Evolutionary conservation across 2,888 invertebrate species (phyloP).

Genomic region (Ophioninae sp.): DNA sequence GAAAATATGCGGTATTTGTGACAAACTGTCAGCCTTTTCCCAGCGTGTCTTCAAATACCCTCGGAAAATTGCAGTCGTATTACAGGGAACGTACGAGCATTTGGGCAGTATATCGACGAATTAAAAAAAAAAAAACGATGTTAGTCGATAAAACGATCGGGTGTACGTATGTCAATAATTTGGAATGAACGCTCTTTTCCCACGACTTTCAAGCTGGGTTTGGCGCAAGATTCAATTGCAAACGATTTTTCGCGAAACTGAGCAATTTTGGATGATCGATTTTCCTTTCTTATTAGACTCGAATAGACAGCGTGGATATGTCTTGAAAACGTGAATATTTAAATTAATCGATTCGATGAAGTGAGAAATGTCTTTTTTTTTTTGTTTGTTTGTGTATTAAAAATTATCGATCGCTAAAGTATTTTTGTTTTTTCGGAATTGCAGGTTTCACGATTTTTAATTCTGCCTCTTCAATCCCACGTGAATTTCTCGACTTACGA

Average conservation of each 20-base stretch:
- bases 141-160: constrained; percentile 26
- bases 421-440: not conserved
- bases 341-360: constrained; percentile 12
- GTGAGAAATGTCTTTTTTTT: constrained; percentile 12
- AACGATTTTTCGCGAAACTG: not conserved
- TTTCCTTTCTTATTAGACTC: not conserved
- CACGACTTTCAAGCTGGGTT: constrained; percentile 5
- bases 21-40: not conserved
- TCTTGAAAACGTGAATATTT: constrained; percentile 5
- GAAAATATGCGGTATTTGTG: not conserved
- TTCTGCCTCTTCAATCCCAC: not conserved
- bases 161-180: not conserved
- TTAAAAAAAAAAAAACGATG: constrained; percentile 11
- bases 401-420: constrained; percentile 19
- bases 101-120: not conserved
- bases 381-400: not conserved
- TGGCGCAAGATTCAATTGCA: not conserved
- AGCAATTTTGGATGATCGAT: not conserved
- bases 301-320: constrained; percentile 25
- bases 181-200: constrained; percentile 40
- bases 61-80: not conserved
- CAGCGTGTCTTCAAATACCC: not conserved
- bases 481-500: not conserved
- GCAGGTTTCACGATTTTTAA: not conserved
- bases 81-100: constrained; percentile 6